phyloP scores from a whole-genome alignment of 1,140 invertebrate genomes.

The Dendroctonus ponderosae region DNA sequence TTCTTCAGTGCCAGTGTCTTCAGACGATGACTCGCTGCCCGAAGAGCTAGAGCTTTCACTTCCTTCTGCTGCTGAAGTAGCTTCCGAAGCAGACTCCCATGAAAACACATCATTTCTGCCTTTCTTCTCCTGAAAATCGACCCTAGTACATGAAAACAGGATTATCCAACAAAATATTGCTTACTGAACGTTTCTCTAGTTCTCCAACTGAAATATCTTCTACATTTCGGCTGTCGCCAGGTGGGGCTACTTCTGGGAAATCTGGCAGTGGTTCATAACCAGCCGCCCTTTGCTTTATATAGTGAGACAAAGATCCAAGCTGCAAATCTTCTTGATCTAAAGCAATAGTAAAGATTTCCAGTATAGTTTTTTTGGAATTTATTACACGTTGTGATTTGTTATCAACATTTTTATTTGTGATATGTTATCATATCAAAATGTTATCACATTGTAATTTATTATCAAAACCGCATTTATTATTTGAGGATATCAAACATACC shows the following conservation, averaged over 20 bases:
- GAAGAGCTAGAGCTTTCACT: constrained; percentile 33
- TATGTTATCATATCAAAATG: too few relatives aligned
- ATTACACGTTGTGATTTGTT: too few relatives aligned
- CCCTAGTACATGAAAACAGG: neutral
- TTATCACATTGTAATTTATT: too few relatives aligned
- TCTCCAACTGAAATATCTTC: constrained; percentile 53
- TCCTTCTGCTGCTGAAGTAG: constrained; percentile 34
- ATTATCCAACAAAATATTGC: constrained; percentile 3
- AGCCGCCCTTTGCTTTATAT: constrained; percentile 78
- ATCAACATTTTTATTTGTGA: too few relatives aligned
- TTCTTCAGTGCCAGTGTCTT: constrained; percentile 37
- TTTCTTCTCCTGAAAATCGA: constrained; percentile 41
- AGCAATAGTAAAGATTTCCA: too few relatives aligned
- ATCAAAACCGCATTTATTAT: too few relatives aligned
- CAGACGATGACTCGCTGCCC: constrained; percentile 38
- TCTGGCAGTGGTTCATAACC: constrained; percentile 88
- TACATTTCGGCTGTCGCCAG: constrained; percentile 76
- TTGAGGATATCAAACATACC: constrained; percentile 48
- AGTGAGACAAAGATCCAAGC: constrained; percentile 93
- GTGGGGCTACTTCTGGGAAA: constrained; percentile 78
- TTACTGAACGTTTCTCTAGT: constrained; percentile 37
- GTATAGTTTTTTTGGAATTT: too few relatives aligned
- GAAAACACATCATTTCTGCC: constrained; percentile 39
- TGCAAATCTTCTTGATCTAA: constrained; percentile 83
- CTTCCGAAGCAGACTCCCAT: constrained; percentile 41